A percentile compares a stretch with the other conserved stretches of the same genome.
phyloP scores from a whole-genome alignment of 2,888 invertebrate species.

The Coelopa pilipes region DNA sequence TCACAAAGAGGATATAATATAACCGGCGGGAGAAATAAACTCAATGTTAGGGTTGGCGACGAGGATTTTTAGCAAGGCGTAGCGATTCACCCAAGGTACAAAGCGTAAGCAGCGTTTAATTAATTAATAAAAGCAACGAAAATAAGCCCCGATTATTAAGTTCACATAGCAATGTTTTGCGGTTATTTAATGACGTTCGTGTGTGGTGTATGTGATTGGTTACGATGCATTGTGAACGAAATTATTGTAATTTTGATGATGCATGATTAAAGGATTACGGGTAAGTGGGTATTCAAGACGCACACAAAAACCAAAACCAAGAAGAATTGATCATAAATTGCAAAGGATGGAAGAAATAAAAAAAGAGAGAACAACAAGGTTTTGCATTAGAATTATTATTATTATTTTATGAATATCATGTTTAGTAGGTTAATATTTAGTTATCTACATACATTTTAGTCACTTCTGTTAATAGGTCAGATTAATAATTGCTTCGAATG shows the following conservation, averaged over 20 bases:
- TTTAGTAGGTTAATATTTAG: constrained; percentile 5
- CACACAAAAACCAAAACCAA: constrained; percentile 53
- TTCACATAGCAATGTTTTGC: constrained; percentile 21
- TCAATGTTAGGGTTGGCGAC: neutral
- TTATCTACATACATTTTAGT: too few relatives aligned
- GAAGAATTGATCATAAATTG: constrained; percentile 44
- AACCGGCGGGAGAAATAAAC: neutral
- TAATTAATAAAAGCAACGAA: neutral
- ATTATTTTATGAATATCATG: constrained; percentile 32
- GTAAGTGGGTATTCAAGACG: constrained; percentile 38
- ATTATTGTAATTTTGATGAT: constrained; percentile 9
- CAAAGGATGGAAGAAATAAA: constrained; percentile 52
- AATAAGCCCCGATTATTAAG: neutral
- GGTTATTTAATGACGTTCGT: constrained; percentile 19
- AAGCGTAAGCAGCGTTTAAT: neutral
- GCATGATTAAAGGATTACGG: neutral
- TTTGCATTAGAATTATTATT: constrained; percentile 51
- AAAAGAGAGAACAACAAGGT: constrained; percentile 43
- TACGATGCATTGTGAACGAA: neutral
- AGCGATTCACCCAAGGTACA: neutral
- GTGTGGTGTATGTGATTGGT: neutral
- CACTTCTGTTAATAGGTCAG: too few relatives aligned
- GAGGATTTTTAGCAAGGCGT: neutral
- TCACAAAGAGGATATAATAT: too few relatives aligned
- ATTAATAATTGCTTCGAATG: too few relatives aligned